Base-by-base conservation (phyloP, 2,888 invertebrate genomes). In the Cerceris ruficornis region DNA sequence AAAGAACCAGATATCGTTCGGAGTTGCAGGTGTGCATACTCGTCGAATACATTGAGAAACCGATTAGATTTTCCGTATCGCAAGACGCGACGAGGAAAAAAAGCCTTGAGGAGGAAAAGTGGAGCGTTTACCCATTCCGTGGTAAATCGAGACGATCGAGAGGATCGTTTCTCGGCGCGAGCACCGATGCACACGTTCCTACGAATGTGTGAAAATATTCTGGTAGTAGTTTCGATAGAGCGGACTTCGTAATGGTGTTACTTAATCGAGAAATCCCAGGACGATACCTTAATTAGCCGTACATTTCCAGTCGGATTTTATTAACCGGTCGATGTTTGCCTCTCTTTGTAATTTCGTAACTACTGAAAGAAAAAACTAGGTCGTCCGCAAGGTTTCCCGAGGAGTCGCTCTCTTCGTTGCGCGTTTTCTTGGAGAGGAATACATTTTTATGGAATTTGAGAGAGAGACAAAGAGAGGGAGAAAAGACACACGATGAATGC, bases 281-380 rank as follows among this genome's bases (percentile, higher is more conserved):
- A 50, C 68, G 75, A 70, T 81, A 57, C 46, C 42, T 17, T 81
- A 84, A 73, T 55, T 75, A 76, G 68, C 69, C 75, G 62, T 14
- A 9, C 50, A 41, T 11, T 58, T 58, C 46, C 14, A 8, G 28
- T 2, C 42, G 15, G 11, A n/a, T 49, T 41, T 28, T 28, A 39
- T 64, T 28, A 28, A 28, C 28, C 42, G 6, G n/a, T 50, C n/a
- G 41, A 13, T n/a, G n/a, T n/a, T 13, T 7, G 15, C 15, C n/a
- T 9, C n/a, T 64, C 28, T 52, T 15, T n/a, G 11, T 58, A 61
- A 49, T 80, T 80, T 67, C 62, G 28, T 50, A 65, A 80, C 62
- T 68, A 65, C 41, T 64, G 46, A 46, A 4, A 28, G 28, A 28
- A 50, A 72, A 75, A 80, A 67, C 69, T 14, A 60, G 59, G 65